Percentiles rank a stretch among this genome's conserved stretches.
Evolutionary conservation across 2,888 invertebrate species (phyloP).

Genomic region (Papilio demoleus): DNA sequence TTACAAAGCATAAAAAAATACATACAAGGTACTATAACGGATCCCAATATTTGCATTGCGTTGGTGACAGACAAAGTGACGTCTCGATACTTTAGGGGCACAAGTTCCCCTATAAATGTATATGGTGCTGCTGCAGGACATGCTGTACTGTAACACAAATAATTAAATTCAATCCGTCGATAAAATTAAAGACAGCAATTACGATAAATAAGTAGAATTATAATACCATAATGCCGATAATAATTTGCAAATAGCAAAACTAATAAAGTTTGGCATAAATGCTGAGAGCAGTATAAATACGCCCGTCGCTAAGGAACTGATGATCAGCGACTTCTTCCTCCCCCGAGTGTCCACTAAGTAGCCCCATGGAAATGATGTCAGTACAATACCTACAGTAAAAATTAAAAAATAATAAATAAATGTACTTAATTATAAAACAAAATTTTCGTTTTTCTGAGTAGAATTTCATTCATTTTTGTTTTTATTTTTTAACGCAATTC

Average conservation of each 20-base stretch:
- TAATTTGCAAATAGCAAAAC: slow-evolving; percentile 85
- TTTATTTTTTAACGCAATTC: no score
- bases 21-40: slow-evolving; percentile 73
- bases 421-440: no score
- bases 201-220: neutral
- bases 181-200: neutral
- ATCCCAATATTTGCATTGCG: slow-evolving; percentile 70
- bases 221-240: slow-evolving; percentile 74
- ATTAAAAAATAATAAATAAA: no score
- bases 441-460: no score
- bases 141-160: slow-evolving; percentile 63
- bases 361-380: slow-evolving; percentile 92
- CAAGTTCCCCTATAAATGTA: slow-evolving; percentile 74
- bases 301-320: slow-evolving; percentile 65
- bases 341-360: slow-evolving; percentile 90
- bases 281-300: slow-evolving; percentile 81
- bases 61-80: slow-evolving; percentile 70
- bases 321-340: slow-evolving; percentile 82
- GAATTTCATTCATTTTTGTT: no score
- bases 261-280: slow-evolving; percentile 85
- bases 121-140: slow-evolving; percentile 75
- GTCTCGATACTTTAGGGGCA: slow-evolving; percentile 70
- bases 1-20: slow-evolving; percentile 39
- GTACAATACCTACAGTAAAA: slow-evolving; percentile 80
- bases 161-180: neutral